Conservation (phyloP, 2,888 invertebrate genomes). For the Synanthedon myopaeformis region DNA sequence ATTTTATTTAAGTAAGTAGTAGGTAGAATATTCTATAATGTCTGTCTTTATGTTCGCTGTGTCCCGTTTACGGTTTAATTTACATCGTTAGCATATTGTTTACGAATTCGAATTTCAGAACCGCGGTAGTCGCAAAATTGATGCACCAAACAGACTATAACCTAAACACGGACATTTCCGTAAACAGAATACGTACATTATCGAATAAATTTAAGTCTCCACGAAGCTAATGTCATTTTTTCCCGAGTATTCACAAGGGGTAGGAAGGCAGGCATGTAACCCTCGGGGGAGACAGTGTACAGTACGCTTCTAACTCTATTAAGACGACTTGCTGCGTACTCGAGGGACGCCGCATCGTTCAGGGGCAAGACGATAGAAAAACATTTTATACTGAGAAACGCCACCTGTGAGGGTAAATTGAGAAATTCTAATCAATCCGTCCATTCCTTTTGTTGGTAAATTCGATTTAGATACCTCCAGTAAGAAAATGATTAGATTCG, state of each 20-base stretch:
- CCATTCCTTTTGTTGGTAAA: slow-evolving; percentile 15
- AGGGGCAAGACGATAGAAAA: slow-evolving; percentile 46
- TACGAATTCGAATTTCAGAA: slow-evolving; percentile 34
- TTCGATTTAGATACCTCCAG: slow-evolving; percentile 20
- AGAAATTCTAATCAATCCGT: slow-evolving; percentile 30
- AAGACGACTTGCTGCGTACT: slow-evolving; percentile 52
- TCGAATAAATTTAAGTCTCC: slow-evolving; percentile 29
- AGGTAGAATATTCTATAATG: background rate
- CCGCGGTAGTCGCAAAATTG: slow-evolving; percentile 20
- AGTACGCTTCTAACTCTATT: slow-evolving; percentile 62
- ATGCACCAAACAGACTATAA: slow-evolving; percentile 8
- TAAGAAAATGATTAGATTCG: slow-evolving; percentile 10
- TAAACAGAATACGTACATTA: slow-evolving; percentile 7
- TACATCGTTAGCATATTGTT: slow-evolving; percentile 40
- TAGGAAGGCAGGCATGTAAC: slow-evolving; percentile 35
- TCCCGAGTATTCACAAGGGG: slow-evolving; percentile 26
- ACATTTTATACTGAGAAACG: slow-evolving; percentile 51
- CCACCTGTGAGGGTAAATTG: slow-evolving; percentile 47
- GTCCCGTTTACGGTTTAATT: slow-evolving; percentile 27
- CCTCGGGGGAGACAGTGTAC: slow-evolving; percentile 49
- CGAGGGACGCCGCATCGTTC: slow-evolving; percentile 32
- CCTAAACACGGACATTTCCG: background rate
- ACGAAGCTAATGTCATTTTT: slow-evolving; percentile 56
- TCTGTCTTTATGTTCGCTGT: background rate
- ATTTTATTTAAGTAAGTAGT: background rate